Conservation (phyloP, 1,140 invertebrate genomes). For the Diachasma alloeum region DNA sequence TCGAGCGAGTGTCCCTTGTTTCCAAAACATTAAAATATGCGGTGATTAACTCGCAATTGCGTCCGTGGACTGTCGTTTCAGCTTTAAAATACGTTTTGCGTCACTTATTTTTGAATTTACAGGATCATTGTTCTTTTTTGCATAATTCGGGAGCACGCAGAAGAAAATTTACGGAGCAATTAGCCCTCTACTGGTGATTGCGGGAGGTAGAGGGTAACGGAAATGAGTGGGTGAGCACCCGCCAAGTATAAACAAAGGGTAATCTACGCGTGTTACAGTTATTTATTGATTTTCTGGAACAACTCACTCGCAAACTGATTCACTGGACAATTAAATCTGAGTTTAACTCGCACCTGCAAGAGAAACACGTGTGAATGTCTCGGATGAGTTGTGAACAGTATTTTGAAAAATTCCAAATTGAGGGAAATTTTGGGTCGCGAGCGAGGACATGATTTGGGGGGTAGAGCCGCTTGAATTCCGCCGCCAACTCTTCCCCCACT, state of each 20-base stretch:
- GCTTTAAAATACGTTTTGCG: neutral
- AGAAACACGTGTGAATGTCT: neutral
- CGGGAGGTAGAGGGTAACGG: neutral
- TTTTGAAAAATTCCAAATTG: too few species aligned
- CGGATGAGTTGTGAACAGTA: too few species aligned
- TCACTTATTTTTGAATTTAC: neutral
- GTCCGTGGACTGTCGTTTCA: neutral
- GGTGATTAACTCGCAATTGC: neutral
- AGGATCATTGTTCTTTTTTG: neutral
- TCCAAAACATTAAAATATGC: neutral
- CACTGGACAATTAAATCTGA: neutral
- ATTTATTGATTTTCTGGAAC: neutral
- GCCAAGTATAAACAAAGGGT: neutral
- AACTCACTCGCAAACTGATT: neutral
- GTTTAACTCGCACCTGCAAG: neutral
- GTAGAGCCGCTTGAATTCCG: neutral
- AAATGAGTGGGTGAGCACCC: neutral
- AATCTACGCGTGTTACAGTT: neutral
- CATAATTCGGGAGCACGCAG: neutral
- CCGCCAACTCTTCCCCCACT: neutral
- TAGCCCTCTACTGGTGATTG: neutral
- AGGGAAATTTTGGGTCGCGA: too few species aligned
- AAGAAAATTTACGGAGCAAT: neutral
- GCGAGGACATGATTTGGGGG: neutral
- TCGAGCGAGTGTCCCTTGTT: neutral